Evolutionary conservation across 2,888 invertebrate genomes (phyloP), one percentile per base, ranked within the genome.

Genomic region (Clusia tigrina): DNA sequence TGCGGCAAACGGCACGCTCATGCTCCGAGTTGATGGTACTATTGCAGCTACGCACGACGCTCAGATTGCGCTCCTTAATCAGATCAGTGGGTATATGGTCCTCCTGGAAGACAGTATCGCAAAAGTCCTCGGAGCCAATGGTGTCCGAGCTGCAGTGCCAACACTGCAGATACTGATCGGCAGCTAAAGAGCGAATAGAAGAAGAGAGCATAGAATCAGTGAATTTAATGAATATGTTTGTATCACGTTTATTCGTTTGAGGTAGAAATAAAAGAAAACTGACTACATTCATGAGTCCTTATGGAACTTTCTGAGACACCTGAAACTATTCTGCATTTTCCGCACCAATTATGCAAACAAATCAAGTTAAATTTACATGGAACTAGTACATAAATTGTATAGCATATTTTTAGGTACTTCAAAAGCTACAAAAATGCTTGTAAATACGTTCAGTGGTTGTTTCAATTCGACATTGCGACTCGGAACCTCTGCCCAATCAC

Each of bases 71-170:
- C 60, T 80, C 79, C 61, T 70, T 76, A 22, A 78, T 68, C 55
- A 74, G 52, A 1, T 74, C 74, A 2, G 64, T 68, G 10, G 81
- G 82, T 54, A 82, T 78, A 37, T 69, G 76, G 46, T 74, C 77
- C 71, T 82, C 78, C 61, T 77, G 74, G 60, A 82, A 82, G 60
- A 74, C 74, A 2, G 69, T 70, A 51, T 74, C 81, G 51, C 81
- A 82, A 57, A 83, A 82, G 37, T 80, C 72, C 65, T 81, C 82
- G 42, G 82, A 71, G 0, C 81, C 83, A 18, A 73, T 66, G 55
- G 82, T 82, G 54, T 79, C 78, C 10, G 81, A 82, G 64, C 82
- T 80, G 62, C 81, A 82, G 54, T 81, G 81, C 79, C 83, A 82
- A 62, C 81, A 82, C 63, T 81, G 71, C 46, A 82, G 67, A 12